Percentiles rank a stretch among this genome's conserved stretches.
Evolutionary conservation across 1,140 invertebrate species (phyloP).

Genomic region (Aphelinus atriplicis): DNA sequence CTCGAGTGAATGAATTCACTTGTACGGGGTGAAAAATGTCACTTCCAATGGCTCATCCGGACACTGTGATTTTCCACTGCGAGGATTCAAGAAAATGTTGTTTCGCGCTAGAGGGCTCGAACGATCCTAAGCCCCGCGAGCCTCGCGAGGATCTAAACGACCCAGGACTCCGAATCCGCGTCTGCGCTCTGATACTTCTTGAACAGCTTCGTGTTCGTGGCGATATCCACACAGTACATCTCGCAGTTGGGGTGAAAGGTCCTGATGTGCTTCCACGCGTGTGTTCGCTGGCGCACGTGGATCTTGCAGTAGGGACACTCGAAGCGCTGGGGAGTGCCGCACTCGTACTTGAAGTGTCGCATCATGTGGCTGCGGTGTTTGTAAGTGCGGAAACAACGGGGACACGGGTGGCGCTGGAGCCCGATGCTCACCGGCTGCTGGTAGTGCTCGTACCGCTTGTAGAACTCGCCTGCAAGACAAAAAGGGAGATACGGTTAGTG

Average conservation of each 20-base stretch:
- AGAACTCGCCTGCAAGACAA: constrained; percentile 28
- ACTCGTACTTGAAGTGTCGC: constrained; percentile 70
- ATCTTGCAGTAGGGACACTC: constrained; percentile 67
- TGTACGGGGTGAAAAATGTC: too few relatives aligned
- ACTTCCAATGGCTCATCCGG: too few relatives aligned
- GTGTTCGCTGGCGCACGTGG: constrained; percentile 60
- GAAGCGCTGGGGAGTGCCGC: constrained; percentile 68
- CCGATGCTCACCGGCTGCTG: not conserved
- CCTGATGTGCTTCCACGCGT: constrained; percentile 61
- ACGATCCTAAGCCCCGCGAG: not conserved
- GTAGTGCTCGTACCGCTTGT: not conserved
- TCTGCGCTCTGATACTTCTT: not conserved
- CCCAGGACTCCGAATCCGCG: too few relatives aligned
- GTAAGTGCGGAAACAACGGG: constrained; percentile 67
- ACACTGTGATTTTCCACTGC: too few relatives aligned
- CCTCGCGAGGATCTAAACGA: constrained; percentile 19
- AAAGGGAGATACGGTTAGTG: constrained; percentile 9
- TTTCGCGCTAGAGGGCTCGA: too few relatives aligned
- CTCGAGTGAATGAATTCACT: too few relatives aligned
- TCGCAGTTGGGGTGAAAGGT: constrained; percentile 54
- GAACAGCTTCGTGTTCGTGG: constrained; percentile 51
- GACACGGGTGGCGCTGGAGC: constrained; percentile 60
- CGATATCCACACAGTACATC: constrained; percentile 59
- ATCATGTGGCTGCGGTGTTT: constrained; percentile 67
- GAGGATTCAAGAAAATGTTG: too few relatives aligned